Evolutionary conservation across 2,113 vertebrate species (phyloP), one percentile per base, ranked within the genome.

Genomic region (Opisthocomus hoazin): DNA sequence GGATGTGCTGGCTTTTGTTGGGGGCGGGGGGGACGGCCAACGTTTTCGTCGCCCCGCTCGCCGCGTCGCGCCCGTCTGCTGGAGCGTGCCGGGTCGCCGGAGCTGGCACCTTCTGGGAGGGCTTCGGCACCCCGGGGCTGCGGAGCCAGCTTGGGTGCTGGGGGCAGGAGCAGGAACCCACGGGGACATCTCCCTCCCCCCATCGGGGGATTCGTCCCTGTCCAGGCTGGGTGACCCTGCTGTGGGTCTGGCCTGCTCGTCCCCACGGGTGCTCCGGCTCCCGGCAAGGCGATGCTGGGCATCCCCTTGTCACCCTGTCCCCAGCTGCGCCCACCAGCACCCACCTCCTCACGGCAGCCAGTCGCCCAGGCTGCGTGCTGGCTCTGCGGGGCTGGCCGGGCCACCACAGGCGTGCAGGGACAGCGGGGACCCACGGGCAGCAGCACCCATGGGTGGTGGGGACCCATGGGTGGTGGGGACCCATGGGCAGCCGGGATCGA

Each of bases 31-130:
- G 29, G 39, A n/a, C 24, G 8, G n/a, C 13, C 41, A 10, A 15
- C 2, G 0, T 36, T 60, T 45, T 12, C 20, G 22, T 11, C 1
- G 0, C 34, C 34, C 17, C 2, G 0, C 27, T 66, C 24, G 39
- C 36, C 12, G 2, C 1, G 15, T 41, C 36, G 73, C 2, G 2
- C 43, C 30, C 3, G n/a, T 30, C 22, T 13, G 19, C 53, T 26
- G 34, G 36, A 16, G 13, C 0, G 6, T 4, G 4, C 54, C 13
- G 37, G 24, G 22, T 26, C 7, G 13, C 22, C 2, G 19, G 65
- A 50, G 39, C n/a, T 39, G 37, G 37, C 23, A 22, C 11, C 8
- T 12, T 23, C 45, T 2, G 29, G 6, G 45, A 11, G 30, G 30
- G 51, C 43, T 23, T 53, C n/a, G 60, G 75, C 27, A 7, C 45